phyloP scores from a whole-genome alignment of 2,113 vertebrate species.

The Centropristis striata region DNA sequence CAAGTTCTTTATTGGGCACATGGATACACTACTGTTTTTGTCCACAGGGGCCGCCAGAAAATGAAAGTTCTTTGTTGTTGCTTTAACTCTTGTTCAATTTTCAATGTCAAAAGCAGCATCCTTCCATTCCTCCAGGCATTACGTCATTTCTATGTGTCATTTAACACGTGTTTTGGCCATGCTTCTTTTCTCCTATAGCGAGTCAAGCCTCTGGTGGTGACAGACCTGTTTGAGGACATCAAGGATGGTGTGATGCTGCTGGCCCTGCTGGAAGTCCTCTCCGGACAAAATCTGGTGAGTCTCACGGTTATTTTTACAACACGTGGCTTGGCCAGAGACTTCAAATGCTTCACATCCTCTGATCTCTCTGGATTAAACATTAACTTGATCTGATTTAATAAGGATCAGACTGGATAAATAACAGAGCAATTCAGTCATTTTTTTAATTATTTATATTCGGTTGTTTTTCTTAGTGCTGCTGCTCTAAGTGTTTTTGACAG shows the following conservation, averaged over 20 bases:
- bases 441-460: not conserved
- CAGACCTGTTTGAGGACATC: constrained; percentile 95
- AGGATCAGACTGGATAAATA: constrained; percentile 3
- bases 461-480: not conserved
- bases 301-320: constrained; percentile 25
- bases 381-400: constrained; percentile 9
- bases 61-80: not conserved
- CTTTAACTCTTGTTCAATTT: not conserved
- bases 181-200: constrained; percentile 75
- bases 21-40: too few relatives aligned
- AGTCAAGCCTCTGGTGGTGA: constrained; percentile 90
- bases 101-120: not conserved
- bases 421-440: constrained; percentile 8
- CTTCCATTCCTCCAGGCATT: not conserved
- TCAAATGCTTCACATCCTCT: constrained; percentile 42
- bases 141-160: not conserved
- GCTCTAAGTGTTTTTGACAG: not conserved
- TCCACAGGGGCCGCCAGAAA: too few relatives aligned
- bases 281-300: constrained; percentile 94
- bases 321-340: constrained; percentile 54
- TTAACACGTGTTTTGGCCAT: not conserved
- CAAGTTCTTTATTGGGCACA: too few relatives aligned
- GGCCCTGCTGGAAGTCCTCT: constrained; percentile 93
- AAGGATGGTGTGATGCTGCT: constrained; percentile 94
- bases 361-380: constrained; percentile 51